Base-by-base conservation (phyloP, 2,113 vertebrate species). In the Mystacornis crossleyi region DNA sequence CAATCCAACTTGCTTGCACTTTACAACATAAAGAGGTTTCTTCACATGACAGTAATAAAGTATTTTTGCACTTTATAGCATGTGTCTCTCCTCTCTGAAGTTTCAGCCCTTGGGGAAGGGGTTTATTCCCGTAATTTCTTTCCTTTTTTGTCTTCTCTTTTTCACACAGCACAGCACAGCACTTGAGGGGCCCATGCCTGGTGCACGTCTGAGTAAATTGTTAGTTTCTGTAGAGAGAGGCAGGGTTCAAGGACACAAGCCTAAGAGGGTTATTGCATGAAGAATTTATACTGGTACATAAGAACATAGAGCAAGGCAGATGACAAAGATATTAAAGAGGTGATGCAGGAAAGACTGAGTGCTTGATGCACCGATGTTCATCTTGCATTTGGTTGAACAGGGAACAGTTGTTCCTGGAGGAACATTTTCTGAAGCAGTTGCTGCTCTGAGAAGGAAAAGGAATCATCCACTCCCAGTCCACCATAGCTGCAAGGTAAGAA, bases 161-260 rank as follows among this genome's bases (percentile, higher is more conserved):
- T 80, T 26, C 34, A 57, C 23, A 53, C 2, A 51, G 24, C 6
- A 11, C 4, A 28, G 24, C 6, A 11, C 4, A 31, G 26, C 9
- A 12, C 10, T 40, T 1, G 1, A 38, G 51, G 17, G 4, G 28
- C 6, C 4, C 12, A 10, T 36, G 36, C 7, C 23, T 25, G 6
- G 9, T 58, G 16, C 29, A 18, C 14, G 13, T 67, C 18, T 25
- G 3, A 65, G 13, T 16, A 66, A 55, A 29, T 31, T 65, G 5
- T 54, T 81, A 36, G 8, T 74, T 91, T 85, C 61, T 72, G 4
- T 3, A 60, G 34, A 28, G 50, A 81, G 14, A 65, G 18, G 24
- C 11, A 65, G 36, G 36, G 18, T 64, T 75, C 18, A 72, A 55
- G 10, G 18, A 36, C 1, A 2, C 43, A 64, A 71, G 15, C 31